Evolutionary conservation across 2,888 invertebrate genomes (phyloP), one percentile per base, ranked within the genome.

Genomic region (Sminthurides aquaticus): DNA sequence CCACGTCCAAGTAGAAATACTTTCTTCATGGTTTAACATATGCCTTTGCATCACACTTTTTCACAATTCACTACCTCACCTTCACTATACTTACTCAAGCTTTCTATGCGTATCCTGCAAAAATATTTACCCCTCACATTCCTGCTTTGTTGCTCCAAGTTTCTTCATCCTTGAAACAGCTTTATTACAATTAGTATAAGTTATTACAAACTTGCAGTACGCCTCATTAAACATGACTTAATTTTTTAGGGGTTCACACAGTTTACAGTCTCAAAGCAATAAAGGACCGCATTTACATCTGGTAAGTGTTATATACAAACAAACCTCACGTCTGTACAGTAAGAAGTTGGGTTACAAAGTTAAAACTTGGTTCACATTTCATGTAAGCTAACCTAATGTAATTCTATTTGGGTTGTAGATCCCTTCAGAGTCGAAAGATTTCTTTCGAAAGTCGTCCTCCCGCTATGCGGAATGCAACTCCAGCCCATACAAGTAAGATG

Each of bases 401-500:
- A 62, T 28, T 25, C 25, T 55, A 59, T 34, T 43, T 59, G 48
- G 43, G 20, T 20, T 2, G 24, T 29, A 62, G 62, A 56, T 57
- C 27, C 26, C 57, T 22, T 34, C 58, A 58, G 57, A 58, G 29
- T 25, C 63, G 49, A 60, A 67, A 64, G 22, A 60, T 52, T 57
- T 64, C 59, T 63, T 57, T 63, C 27, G 64, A 26, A 64, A 67
- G 20, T 64, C 66, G 58, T 66, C 77, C 78, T 52, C 78, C 78
- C n/a, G 77, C 77, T 20, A 75, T 69, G 57, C 74, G 79, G 24
- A 85, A 79, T 27, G 78, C 77, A 61, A 77, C 68, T 54, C 75
- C 70, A 1, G 83, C 84, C 28, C 87, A 88, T 8, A 86, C 76
- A 3, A 86, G 64, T 61, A 90, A 82, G 62, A 90, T 79, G 43